Conservation (phyloP, 1,140 invertebrate species). For the Lepeophtheirus salmonis region DNA sequence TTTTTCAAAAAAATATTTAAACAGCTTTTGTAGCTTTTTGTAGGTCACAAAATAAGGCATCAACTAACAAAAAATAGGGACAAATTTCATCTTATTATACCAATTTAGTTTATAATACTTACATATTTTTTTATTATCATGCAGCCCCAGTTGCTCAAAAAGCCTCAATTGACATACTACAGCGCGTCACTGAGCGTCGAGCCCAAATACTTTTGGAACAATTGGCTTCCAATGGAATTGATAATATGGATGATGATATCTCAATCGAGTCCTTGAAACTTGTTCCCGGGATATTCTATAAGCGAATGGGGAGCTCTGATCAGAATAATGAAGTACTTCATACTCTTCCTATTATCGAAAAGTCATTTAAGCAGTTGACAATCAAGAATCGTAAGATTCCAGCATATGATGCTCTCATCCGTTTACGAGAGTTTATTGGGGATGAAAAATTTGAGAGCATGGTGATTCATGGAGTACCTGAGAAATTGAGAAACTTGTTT, state of each 20-base stretch:
- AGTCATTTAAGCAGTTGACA: background rate
- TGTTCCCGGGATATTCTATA: background rate
- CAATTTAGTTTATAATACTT: too few relatives aligned
- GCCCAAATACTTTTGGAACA: conserved; percentile 28
- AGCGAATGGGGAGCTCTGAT: too few relatives aligned
- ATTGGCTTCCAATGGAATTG: conserved; percentile 34
- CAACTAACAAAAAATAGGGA: too few relatives aligned
- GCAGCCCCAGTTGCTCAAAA: conserved; percentile 2
- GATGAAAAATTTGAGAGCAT: background rate
- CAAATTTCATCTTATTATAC: too few relatives aligned
- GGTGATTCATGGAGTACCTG: background rate
- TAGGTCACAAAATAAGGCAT: too few relatives aligned
- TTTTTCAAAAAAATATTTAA: too few relatives aligned
- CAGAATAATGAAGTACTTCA: too few relatives aligned
- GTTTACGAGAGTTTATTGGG: background rate
- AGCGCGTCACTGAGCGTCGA: conserved; percentile 21
- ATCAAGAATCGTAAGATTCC: background rate
- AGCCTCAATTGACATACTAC: conserved; percentile 20
- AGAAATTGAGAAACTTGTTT: background rate
- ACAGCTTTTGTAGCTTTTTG: too few relatives aligned
- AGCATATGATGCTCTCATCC: background rate
- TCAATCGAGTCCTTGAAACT: background rate
- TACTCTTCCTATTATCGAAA: background rate
- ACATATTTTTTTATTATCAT: too few relatives aligned
- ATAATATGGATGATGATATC: background rate